These are phyloP conservation scores for Pterophyllum scalare DNA, from an alignment of 2,113 vertebrate species.

Conservation along the genomic window DNA sequence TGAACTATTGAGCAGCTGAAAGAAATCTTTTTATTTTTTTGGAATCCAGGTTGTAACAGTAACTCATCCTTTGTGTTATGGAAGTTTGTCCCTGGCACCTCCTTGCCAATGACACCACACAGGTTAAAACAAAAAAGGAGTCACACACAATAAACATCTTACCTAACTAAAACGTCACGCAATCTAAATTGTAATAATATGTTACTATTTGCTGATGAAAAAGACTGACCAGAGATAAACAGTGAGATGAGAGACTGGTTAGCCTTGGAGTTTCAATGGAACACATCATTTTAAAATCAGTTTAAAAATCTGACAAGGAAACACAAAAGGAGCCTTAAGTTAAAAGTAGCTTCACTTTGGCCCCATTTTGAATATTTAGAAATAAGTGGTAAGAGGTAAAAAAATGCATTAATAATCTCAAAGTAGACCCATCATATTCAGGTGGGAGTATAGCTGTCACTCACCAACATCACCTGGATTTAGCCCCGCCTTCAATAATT, in stretches of 20 bases:
- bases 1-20: too few relatives aligned
- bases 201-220: not conserved
- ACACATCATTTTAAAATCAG: not conserved
- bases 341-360: not conserved
- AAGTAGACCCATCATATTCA: slow-evolving; percentile 11
- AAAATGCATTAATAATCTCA: slow-evolving; percentile 12
- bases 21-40: too few relatives aligned
- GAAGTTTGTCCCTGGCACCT: too few relatives aligned
- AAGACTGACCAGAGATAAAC: not conserved
- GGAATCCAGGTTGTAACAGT: too few relatives aligned
- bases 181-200: not conserved
- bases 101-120: too few relatives aligned
- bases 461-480: slow-evolving; percentile 50
- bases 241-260: not conserved
- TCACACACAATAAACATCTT: not conserved
- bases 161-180: not conserved
- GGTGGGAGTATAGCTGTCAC: slow-evolving; percentile 38
- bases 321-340: not conserved
- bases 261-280: not conserved
- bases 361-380: not conserved
- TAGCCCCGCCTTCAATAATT: slow-evolving; percentile 72
- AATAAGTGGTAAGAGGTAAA: not conserved
- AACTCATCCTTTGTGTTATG: too few relatives aligned
- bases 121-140: not conserved
- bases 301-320: not conserved